These are phyloP conservation scores for Sitodiplosis mosellana DNA, from an alignment of 1,140 invertebrate species.

Conservation along the genomic window DNA sequence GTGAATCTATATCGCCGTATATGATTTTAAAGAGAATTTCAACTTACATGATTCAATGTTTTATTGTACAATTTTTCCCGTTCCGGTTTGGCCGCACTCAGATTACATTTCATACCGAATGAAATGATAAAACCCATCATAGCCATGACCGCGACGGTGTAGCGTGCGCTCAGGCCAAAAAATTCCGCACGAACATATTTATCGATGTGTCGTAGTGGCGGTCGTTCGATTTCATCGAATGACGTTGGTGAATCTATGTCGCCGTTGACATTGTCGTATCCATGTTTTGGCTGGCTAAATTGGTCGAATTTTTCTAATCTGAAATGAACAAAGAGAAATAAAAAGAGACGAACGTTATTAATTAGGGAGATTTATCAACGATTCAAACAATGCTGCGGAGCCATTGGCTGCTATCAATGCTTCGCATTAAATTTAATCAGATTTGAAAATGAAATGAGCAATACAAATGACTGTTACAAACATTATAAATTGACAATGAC, in stretches of 20 bases:
- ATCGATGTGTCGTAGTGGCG: slow-evolving; percentile 69
- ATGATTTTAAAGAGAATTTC: not conserved
- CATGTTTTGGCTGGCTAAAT: slow-evolving; percentile 27
- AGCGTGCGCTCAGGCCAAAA: slow-evolving; percentile 71
- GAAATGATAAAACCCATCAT: slow-evolving; percentile 84
- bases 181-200: slow-evolving; percentile 74
- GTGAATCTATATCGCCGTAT: not conserved
- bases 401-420: too few species aligned
- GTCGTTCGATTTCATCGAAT: slow-evolving; percentile 47
- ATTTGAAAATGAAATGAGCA: too few species aligned
- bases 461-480: too few species aligned
- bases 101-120: slow-evolving; percentile 89
- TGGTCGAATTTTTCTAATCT: slow-evolving; percentile 27
- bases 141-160: slow-evolving; percentile 68
- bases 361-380: too few species aligned
- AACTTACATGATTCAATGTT: not conserved
- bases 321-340: not conserved
- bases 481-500: too few species aligned
- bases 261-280: slow-evolving; percentile 30
- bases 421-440: too few species aligned
- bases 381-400: too few species aligned
- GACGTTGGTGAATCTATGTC: slow-evolving; percentile 47
- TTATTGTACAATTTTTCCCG: slow-evolving; percentile 3
- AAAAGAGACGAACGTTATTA: too few species aligned
- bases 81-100: slow-evolving; percentile 85